Evolutionary conservation across 2,113 vertebrate genomes (phyloP).

Genomic region (Desmodus rotundus): DNA sequence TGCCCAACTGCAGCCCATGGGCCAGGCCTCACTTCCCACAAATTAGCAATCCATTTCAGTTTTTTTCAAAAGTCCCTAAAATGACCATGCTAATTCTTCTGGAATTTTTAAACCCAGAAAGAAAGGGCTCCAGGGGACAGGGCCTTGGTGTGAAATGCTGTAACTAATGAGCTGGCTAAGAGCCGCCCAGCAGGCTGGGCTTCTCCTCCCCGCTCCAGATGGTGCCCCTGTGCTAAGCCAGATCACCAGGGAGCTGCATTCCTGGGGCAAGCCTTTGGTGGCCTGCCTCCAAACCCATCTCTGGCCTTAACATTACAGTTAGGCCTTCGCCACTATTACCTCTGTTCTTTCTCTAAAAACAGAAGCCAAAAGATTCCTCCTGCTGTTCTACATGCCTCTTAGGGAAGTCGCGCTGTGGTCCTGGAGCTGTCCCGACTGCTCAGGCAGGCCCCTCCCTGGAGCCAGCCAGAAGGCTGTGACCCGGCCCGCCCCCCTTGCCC

Average conservation of each 20-base stretch:
- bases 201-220: not conserved
- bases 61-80: not conserved
- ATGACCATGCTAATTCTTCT: not conserved
- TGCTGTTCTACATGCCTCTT: not conserved
- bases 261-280: not conserved
- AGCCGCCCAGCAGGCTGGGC: not conserved
- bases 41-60: not conserved
- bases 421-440: not conserved
- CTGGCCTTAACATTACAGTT: not conserved
- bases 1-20: not conserved
- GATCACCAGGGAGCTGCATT: not conserved
- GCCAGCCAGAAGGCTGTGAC: accelerated
- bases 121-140: not conserved
- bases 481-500: not conserved
- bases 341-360: not conserved
- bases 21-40: not conserved
- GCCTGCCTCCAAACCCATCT: not conserved
- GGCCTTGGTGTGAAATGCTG: not conserved
- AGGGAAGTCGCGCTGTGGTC: not conserved
- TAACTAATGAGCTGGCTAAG: not conserved
- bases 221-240: not conserved
- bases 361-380: not conserved
- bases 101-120: not conserved
- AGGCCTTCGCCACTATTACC: not conserved
- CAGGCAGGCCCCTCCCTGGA: not conserved